Conservation (phyloP, 1,140 invertebrate species). For the Aphaenogaster floridana region DNA sequence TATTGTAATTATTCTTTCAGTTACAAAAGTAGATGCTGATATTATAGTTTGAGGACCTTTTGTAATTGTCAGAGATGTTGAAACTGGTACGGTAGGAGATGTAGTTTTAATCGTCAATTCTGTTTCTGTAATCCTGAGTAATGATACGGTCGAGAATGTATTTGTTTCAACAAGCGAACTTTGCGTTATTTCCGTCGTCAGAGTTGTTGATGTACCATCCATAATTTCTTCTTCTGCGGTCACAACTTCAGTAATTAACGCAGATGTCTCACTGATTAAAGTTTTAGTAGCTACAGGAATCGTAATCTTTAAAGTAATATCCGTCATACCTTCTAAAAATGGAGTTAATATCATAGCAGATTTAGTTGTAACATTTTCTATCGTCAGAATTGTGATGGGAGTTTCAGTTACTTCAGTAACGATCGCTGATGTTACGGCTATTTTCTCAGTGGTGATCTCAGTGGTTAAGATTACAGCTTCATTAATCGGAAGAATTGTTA, state of each 20-base stretch:
- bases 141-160: neutral
- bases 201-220: neutral
- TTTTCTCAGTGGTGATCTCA: neutral
- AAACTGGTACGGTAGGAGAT: neutral
- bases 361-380: conserved; percentile 12
- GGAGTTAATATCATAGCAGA: conserved; percentile 20
- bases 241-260: neutral
- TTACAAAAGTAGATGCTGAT: neutral
- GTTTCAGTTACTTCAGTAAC: conserved; percentile 1
- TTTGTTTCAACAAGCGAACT: conserved; percentile 12
- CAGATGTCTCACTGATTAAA: neutral
- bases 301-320: conserved; percentile 38
- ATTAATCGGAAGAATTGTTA: neutral
- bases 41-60: neutral
- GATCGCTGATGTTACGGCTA: neutral
- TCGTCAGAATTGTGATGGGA: neutral
- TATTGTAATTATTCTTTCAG: neutral
- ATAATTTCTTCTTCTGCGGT: neutral
- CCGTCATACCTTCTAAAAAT: conserved; percentile 35
- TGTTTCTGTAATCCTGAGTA: neutral
- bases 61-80: neutral
- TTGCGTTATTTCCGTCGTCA: neutral
- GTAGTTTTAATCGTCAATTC: conserved; percentile 5
- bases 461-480: neutral
- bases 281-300: neutral